A percentile compares a stretch with the other conserved stretches of the same genome.
These are phyloP conservation scores for Ecliptopera silaceata DNA, from an alignment of 2,888 invertebrate species.

Conservation along the genomic window DNA sequence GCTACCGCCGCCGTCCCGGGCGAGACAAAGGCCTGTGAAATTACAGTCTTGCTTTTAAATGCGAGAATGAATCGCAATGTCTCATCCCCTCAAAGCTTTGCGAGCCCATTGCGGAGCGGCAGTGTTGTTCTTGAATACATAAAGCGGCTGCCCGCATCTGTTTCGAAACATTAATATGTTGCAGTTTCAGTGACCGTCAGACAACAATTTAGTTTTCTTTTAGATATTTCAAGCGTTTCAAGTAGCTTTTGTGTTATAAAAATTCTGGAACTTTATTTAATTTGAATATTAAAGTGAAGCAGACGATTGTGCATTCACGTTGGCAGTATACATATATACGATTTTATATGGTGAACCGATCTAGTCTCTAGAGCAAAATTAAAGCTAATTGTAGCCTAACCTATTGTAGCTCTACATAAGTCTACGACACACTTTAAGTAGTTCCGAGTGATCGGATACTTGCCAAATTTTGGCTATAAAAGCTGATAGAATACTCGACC, in stretches of 20 bases:
- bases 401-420: constrained; percentile 37
- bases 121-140: constrained; percentile 58
- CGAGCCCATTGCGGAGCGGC: constrained; percentile 58
- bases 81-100: constrained; percentile 78
- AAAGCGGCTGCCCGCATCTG: constrained; percentile 37
- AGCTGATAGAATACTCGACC: constrained; percentile 31
- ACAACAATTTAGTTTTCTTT: too few relatives aligned
- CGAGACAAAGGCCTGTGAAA: constrained; percentile 79
- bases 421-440: constrained; percentile 43
- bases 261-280: too few relatives aligned
- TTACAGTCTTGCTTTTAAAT: constrained; percentile 81
- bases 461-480: constrained; percentile 34
- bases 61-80: constrained; percentile 79
- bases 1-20: constrained; percentile 54
- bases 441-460: constrained; percentile 51
- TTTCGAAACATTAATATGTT: constrained; percentile 14
- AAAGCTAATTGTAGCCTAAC: constrained; percentile 55
- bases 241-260: too few relatives aligned
- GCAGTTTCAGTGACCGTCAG: neutral
- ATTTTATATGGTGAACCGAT: constrained; percentile 35
- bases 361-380: constrained; percentile 53
- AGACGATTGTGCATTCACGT: too few relatives aligned
- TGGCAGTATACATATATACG: too few relatives aligned
- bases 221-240: too few relatives aligned
- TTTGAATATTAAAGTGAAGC: too few relatives aligned